A percentile compares a stretch with the other conserved stretches of the same genome.
phyloP scores from a whole-genome alignment of 2,113 vertebrate species.

The Anthoscopus minutus region DNA sequence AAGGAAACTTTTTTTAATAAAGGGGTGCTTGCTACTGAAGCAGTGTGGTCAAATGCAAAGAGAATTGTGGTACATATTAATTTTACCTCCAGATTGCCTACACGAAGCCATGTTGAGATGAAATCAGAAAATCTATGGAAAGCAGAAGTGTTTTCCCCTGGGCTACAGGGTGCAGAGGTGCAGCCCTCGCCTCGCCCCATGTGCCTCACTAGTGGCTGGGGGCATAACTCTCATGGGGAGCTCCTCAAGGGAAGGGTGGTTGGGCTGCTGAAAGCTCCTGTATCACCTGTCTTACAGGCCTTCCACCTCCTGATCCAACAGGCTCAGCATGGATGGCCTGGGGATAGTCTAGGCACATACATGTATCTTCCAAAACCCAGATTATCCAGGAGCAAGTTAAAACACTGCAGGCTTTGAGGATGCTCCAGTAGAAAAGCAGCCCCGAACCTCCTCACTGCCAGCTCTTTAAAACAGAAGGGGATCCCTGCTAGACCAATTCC shows the following conservation, averaged over 20 bases:
- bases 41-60: not conserved
- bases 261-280: not conserved
- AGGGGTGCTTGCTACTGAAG: not conserved
- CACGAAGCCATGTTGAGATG: not conserved
- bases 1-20: not conserved
- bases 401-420: not conserved
- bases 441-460: not conserved
- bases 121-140: not conserved
- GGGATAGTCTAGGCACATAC: not conserved
- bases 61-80: not conserved
- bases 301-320: not conserved
- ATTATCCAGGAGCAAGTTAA: not conserved
- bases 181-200: not conserved
- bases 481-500: not conserved
- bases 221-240: fast-evolving
- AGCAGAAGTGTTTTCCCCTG: not conserved
- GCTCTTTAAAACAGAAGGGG: not conserved
- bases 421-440: not conserved
- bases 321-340: not conserved
- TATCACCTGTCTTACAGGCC: not conserved
- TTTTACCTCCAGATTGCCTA: not conserved
- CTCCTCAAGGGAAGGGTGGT: not conserved
- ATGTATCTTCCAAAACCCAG: not conserved
- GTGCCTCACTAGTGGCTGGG: not conserved
- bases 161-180: not conserved